A percentile compares a stretch with the other conserved stretches of the same genome.
These are phyloP conservation scores for Steatornis caripensis DNA, from an alignment of 2,113 vertebrate genomes.

Conservation along the genomic window DNA sequence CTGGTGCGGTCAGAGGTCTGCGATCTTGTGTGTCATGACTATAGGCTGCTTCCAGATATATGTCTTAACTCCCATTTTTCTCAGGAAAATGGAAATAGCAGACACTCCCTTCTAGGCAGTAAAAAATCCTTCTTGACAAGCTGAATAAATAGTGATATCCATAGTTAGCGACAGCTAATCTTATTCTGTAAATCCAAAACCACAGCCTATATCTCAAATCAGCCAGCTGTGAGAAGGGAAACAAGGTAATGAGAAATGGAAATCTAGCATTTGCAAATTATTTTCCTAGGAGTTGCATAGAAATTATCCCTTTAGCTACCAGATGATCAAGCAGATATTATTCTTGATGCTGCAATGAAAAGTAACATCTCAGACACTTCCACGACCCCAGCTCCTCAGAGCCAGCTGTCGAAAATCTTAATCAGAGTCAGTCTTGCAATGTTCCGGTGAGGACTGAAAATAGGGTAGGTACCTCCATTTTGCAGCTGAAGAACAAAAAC, in stretches of 20 bases:
- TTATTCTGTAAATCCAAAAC: not conserved
- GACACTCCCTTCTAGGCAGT: slow-evolving; percentile 35
- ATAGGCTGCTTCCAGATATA: slow-evolving; percentile 1
- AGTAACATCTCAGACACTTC: not conserved
- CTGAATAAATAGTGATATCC: slow-evolving; percentile 57
- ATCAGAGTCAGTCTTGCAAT: not conserved
- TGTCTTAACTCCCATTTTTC: not conserved
- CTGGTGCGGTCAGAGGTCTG: not conserved
- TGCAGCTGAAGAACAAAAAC: not conserved
- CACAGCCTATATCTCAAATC: not conserved
- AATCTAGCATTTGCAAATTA: not conserved
- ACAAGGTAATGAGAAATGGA: not conserved
- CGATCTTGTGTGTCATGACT: not conserved
- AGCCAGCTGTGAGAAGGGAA: not conserved
- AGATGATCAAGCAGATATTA: not conserved
- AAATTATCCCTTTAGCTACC: not conserved
- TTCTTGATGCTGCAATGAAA: not conserved
- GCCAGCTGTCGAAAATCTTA: not conserved
- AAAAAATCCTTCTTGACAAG: slow-evolving; percentile 24
- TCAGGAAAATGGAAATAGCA: slow-evolving; percentile 41
- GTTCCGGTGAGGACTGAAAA: not conserved
- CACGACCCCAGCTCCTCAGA: not conserved
- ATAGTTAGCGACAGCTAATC: not conserved
- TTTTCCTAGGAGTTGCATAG: not conserved
- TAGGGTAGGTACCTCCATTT: rapidly evolving